These are phyloP conservation scores for Muricea muricata DNA, from an alignment of 92 coral and sea anemone species.

Conservation along the genomic window DNA sequence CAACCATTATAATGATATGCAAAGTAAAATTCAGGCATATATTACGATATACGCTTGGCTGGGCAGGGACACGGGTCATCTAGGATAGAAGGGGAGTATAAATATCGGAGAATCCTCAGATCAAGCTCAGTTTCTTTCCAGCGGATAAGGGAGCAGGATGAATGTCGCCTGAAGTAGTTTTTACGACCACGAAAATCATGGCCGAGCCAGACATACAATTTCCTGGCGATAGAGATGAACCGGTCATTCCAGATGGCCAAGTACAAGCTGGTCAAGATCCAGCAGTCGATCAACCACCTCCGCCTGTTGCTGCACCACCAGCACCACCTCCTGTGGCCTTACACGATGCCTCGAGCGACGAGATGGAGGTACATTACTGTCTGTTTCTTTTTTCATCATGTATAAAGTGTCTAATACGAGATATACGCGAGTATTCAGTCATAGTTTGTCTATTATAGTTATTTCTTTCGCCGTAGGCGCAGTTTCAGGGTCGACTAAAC, in stretches of 20 bases:
- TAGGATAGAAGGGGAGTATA: background rate
- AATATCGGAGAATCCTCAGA: background rate
- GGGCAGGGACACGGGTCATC: too few species aligned
- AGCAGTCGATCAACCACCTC: background rate
- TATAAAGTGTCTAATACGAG: too few species aligned
- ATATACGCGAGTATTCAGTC: background rate
- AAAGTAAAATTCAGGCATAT: too few species aligned
- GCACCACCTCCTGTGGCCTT: too few species aligned
- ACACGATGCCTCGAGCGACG: background rate
- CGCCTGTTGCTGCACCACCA: background rate
- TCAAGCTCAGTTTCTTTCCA: conserved; percentile 14
- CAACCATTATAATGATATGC: too few species aligned
- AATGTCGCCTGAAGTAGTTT: background rate
- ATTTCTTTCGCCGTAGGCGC: too few species aligned
- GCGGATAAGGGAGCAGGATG: background rate
- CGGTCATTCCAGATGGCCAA: background rate
- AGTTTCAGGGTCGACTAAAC: too few species aligned
- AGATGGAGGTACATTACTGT: background rate
- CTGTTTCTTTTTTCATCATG: too few species aligned
- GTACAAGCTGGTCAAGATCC: too few species aligned
- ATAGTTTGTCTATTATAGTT: too few species aligned
- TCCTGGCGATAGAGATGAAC: background rate
- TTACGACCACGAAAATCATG: background rate
- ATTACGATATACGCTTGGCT: too few species aligned
- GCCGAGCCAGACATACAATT: background rate